Evolutionary conservation across 2,113 vertebrate genomes (phyloP).

Genomic region (Ochotona princeps): DNA sequence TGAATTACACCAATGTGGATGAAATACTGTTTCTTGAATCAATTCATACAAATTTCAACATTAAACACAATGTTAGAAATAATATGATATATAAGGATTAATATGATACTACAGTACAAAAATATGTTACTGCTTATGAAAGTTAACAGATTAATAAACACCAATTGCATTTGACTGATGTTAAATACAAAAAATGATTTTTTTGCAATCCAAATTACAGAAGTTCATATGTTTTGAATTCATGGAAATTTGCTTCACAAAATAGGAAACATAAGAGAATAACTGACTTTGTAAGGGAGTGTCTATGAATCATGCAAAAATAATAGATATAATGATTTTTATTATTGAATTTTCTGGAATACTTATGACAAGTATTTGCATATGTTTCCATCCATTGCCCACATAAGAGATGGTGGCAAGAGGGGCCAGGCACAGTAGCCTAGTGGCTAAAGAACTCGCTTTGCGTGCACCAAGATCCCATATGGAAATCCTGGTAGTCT

Average conservation of each 20-base stretch:
- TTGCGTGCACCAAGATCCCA: no score
- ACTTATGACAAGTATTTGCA: neutral
- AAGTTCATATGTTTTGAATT: neutral
- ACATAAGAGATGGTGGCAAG: neutral
- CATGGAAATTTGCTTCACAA: neutral
- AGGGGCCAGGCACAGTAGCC: no score
- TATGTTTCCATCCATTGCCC: neutral
- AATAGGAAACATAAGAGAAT: no score
- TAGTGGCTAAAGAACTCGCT: no score
- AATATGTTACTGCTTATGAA: neutral
- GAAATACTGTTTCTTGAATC: conserved; percentile 34
- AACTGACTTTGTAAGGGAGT: neutral
- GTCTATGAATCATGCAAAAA: neutral
- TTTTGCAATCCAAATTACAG: neutral
- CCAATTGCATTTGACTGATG: neutral
- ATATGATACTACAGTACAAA: neutral
- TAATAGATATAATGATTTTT: neutral
- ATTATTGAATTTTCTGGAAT: neutral
- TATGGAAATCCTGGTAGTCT: no score
- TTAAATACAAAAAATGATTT: neutral
- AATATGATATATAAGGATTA: neutral
- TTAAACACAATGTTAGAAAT: neutral
- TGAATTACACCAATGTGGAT: conserved; percentile 34
- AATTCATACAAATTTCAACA: neutral
- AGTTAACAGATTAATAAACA: neutral